Evolutionary conservation across 2,888 invertebrate species (phyloP), one percentile per base, ranked within the genome.

Genomic region (Chymomyza procnemis): DNA sequence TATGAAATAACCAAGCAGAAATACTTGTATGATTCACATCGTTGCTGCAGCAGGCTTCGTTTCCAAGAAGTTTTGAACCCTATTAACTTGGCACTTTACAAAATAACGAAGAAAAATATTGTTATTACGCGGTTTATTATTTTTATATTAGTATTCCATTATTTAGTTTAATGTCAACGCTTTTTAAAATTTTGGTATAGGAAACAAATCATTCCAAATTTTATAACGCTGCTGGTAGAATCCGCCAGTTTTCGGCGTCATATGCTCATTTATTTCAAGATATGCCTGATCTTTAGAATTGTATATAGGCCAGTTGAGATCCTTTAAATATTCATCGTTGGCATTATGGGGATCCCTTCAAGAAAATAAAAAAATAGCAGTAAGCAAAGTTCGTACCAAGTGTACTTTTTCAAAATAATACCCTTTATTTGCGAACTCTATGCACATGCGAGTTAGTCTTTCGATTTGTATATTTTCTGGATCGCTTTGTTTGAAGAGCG

Each of bases 401-500:
- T 18, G 12, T 21, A 4, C 41, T 6, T 6, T 22, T 41, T 12
- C 6, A 9, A 26, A 1, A 55, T 19, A 1, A 48, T 65, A 90
- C 90, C 90, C 83, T 5, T 78, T 88, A 58, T 57, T 74, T 6
- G 90, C 90, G 69, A 92, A 92, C 60, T 89, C 89, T 0, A 87
- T 73, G 91, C 91, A 92, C 81, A 92, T 90, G 8, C 90, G 87
- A 0, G 92, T 92, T 64, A 91, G 75, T 2, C 89, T 88, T 71
- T 92, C 91, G 21, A 92, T 88, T 14, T 88, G 89, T 1, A 83
- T 73, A 64, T 90, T 88, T 79, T 92, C 92, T 0, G 92, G 91
- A 61, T 90, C 91, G 1, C 69, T 85, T 5, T 67, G 68, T 1
- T 88, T 86, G 14, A 92, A 89, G 16, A 82, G 80, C 0, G 92